Conservation (phyloP, 2,888 invertebrate genomes). For the Drosophila nr. perissopoda region DNA sequence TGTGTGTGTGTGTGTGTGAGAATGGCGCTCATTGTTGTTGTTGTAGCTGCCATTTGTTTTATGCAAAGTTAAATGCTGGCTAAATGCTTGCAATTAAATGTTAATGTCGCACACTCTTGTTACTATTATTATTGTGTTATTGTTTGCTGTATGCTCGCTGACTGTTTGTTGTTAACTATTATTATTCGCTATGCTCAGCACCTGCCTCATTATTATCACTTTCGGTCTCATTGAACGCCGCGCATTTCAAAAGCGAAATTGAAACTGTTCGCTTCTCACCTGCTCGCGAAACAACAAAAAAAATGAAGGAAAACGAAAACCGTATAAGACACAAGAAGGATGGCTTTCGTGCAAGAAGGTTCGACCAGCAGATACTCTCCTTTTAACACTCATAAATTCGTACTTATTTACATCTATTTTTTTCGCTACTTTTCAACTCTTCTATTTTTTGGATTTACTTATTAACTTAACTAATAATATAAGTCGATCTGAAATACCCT, state of each 20-base stretch:
- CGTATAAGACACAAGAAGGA: constrained; percentile 22
- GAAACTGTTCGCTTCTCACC: constrained; percentile 64
- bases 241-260: constrained; percentile 70
- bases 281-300: constrained; percentile 46
- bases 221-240: constrained; percentile 68
- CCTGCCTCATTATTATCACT: constrained; percentile 56
- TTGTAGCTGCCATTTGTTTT: constrained; percentile 66
- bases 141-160: constrained; percentile 26
- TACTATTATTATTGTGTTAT: constrained; percentile 32
- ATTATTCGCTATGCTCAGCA: constrained; percentile 38
- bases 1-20: constrained; percentile 1
- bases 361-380: neutral
- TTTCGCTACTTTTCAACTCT: neutral
- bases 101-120: constrained; percentile 68
- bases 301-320: constrained; percentile 14
- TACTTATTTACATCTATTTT: neutral
- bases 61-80: constrained; percentile 77
- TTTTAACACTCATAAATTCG: neutral
- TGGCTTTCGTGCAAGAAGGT: neutral
- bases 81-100: constrained; percentile 78
- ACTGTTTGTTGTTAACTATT: constrained; percentile 39
- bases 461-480: neutral
- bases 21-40: constrained; percentile 18
- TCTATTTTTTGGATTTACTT: neutral
- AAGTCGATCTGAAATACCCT: neutral